phyloP scores from a whole-genome alignment of 1,140 invertebrate species.

The Hermetia illucens region DNA sequence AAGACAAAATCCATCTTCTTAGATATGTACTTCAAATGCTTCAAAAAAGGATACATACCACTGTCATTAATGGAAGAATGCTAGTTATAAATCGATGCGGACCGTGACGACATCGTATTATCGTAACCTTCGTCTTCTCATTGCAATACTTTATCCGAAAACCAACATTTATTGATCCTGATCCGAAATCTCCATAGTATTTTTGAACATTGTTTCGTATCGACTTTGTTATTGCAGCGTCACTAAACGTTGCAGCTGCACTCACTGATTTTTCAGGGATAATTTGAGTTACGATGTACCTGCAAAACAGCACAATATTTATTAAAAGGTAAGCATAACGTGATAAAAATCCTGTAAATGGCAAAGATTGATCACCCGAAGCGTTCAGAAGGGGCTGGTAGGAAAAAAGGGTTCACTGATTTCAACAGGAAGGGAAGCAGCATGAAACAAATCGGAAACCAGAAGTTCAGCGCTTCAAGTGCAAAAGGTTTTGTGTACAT shows the following conservation, averaged over 20 bases:
- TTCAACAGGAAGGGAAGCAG: too few species aligned
- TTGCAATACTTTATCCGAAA: constrained; percentile 68
- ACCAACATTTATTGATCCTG: constrained; percentile 47
- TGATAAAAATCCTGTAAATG: too few species aligned
- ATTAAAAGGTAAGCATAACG: too few species aligned
- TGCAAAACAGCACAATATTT: constrained; percentile 24
- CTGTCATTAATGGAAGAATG: constrained; percentile 45
- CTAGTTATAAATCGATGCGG: constrained; percentile 54
- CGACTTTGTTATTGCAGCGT: constrained; percentile 38
- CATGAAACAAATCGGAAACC: too few species aligned
- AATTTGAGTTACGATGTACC: constrained; percentile 50
- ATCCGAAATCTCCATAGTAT: constrained; percentile 56
- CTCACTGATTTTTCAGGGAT: constrained; percentile 26
- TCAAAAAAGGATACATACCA: constrained; percentile 12
- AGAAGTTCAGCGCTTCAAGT: too few species aligned
- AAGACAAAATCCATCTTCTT: neutral
- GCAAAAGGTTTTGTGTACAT: too few species aligned
- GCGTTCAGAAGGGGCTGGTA: too few species aligned
- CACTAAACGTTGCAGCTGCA: constrained; percentile 39
- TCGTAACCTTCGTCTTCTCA: constrained; percentile 51
- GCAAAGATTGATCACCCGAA: too few species aligned
- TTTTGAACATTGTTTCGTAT: constrained; percentile 47
- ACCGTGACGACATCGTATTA: constrained; percentile 53
- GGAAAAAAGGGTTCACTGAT: too few species aligned
- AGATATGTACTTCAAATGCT: too few species aligned